Evolutionary conservation across 23 tunicate genomes (phyloP), one percentile per base, ranked within the genome.

Genomic region (Ciona savignyi): DNA sequence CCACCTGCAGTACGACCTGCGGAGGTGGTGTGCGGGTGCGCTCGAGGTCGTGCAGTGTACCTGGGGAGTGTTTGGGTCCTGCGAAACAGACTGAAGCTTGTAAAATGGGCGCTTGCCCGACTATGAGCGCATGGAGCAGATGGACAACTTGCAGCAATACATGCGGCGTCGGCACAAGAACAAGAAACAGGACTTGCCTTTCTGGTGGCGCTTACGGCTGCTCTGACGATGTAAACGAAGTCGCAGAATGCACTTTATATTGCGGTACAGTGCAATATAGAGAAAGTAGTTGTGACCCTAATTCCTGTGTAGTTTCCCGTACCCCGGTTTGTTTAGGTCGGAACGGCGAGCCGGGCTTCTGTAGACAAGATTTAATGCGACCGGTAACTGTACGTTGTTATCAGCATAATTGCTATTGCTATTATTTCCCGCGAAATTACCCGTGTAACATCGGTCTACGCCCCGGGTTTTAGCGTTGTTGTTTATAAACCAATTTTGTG

Each of bases 11-110:
- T 42, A 82, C 60, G 25, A 9, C 71, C 2, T 86, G 93, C 67
- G 93, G 76, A 32, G 93, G 93, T 2, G 84, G 85, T 25, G 70
- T 33, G 20, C 68, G 42, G 24, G 23, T 24, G 26, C 34, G 85
- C 48, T 25, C 66, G 19, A 66, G 85, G 2, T 63, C 28, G 25
- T 81, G 85, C 67, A 22, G 23, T 22, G 78, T 34, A 1, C 25
- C 4, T 23, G 73, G 66, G 29, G 6, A 26, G 20, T 77, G 82
- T 62, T 15, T 29, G 3, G 85, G 85, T 25, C 66, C 66, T 24
- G 23, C 33, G 2, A 23, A 25, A 3, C 71, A 67, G 19, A 4
- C 65, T 24, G 23, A 42, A 49, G 25, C 74, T 23, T 77, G 82
- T 35, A 34, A 51, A 35, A 67, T 74, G 3, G 82, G 82, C 4